These are phyloP conservation scores for Chaetorhynchus papuensis DNA, from an alignment of 2,113 vertebrate genomes.

Conservation along the genomic window DNA sequence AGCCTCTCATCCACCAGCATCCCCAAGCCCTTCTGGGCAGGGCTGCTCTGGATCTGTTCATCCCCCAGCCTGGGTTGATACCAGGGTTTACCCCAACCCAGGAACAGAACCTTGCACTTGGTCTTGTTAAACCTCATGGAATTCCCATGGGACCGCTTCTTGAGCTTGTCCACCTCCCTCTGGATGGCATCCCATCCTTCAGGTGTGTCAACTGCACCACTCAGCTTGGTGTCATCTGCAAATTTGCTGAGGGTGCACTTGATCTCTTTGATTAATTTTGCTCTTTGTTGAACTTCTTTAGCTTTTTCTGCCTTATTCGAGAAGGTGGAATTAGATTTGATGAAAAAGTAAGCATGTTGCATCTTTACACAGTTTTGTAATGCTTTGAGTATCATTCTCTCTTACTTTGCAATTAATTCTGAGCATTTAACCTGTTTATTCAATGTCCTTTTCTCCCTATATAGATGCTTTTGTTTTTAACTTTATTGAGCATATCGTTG, in stretches of 20 bases:
- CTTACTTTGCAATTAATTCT: background rate
- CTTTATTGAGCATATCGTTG: background rate
- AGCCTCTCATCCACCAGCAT: background rate
- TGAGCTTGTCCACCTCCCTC: background rate
- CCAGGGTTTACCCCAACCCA: fast-evolving
- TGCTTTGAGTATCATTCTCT: background rate
- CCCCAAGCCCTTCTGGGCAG: fast-evolving
- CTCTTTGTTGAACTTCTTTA: background rate
- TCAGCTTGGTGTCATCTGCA: background rate
- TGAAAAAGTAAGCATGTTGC: background rate
- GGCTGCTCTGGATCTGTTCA: background rate
- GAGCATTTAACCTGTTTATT: background rate
- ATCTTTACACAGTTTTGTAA: background rate
- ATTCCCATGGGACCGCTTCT: background rate
- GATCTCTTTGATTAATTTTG: background rate
- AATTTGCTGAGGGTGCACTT: background rate
- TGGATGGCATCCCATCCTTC: background rate
- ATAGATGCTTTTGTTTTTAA: background rate
- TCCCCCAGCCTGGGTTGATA: fast-evolving
- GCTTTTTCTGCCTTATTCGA: background rate
- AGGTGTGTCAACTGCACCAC: background rate
- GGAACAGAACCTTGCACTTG: background rate
- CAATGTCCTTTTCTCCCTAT: background rate
- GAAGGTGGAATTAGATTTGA: background rate
- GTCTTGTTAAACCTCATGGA: background rate